phyloP scores from a whole-genome alignment of 1,140 invertebrate genomes.

The Drosophila seguyi region DNA sequence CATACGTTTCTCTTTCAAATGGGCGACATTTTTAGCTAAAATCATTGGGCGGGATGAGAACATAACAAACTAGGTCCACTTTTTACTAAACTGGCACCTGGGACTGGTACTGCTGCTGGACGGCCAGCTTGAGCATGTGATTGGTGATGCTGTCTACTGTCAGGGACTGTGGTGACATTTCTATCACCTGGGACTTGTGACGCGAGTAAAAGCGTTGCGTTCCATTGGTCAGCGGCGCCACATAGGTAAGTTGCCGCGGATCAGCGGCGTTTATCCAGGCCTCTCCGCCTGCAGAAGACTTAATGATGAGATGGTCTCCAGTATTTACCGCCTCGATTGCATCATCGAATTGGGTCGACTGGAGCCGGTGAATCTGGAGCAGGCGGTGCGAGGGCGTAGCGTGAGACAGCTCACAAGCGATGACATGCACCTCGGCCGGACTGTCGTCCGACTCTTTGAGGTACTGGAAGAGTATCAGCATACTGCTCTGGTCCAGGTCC shows the following conservation, averaged over 20 bases:
- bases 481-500: constrained; percentile 72
- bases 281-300: constrained; percentile 49
- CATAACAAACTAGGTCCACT: constrained; percentile 5
- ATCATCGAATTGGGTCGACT: constrained; percentile 56
- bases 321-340: constrained; percentile 59
- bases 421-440: constrained; percentile 54
- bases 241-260: constrained; percentile 62
- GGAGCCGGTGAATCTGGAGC: constrained; percentile 59
- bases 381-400: constrained; percentile 68
- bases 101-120: constrained; percentile 36
- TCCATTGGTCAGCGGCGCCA: constrained; percentile 49
- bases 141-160: constrained; percentile 74
- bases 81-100: constrained; percentile 1
- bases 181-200: constrained; percentile 66
- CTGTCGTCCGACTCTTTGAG: constrained; percentile 25
- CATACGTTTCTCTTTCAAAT: constrained; percentile 3
- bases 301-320: constrained; percentile 74
- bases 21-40: constrained; percentile 3
- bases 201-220: constrained; percentile 69
- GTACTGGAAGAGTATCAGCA: constrained; percentile 71
- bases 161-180: constrained; percentile 46
- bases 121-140: constrained; percentile 70
- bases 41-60: neutral
- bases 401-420: constrained; percentile 76
- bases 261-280: constrained; percentile 70